Percentiles rank a stretch among this genome's conserved stretches.
Evolutionary conservation across 1,140 invertebrate genomes (phyloP).

Genomic region (Potamilus streckersoni): DNA sequence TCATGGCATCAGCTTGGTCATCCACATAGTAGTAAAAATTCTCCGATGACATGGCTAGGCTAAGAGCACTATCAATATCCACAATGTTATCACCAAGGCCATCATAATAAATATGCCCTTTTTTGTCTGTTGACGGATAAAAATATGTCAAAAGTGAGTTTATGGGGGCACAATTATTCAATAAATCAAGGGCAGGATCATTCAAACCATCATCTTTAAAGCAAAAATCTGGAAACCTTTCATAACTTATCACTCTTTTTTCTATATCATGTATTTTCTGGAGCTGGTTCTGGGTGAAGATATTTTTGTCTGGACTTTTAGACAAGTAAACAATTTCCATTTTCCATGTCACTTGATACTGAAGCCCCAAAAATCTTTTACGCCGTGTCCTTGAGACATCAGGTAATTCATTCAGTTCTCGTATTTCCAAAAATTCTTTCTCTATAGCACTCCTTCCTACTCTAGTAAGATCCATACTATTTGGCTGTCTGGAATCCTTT

Average conservation of each 20-base stretch:
- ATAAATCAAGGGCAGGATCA: conserved; percentile 40
- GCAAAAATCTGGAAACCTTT: conserved; percentile 54
- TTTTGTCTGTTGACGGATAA: conserved; percentile 48
- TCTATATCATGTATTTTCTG: conserved; percentile 54
- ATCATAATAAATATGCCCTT: conserved; percentile 47
- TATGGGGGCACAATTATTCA: conserved; percentile 52
- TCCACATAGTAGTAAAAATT: conserved; percentile 62
- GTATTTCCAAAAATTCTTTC: not conserved
- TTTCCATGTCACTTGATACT: conserved; percentile 25
- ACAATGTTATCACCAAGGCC: conserved; percentile 46
- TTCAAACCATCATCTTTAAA: conserved; percentile 35
- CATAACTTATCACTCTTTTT: conserved; percentile 46
- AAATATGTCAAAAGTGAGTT: conserved; percentile 62
- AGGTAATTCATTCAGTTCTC: not conserved
- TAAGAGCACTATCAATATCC: conserved; percentile 53
- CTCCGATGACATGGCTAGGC: conserved; percentile 55
- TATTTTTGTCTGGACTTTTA: conserved; percentile 44
- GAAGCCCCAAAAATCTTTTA: conserved; percentile 14
- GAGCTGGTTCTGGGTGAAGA: conserved; percentile 56
- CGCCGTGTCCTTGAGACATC: not conserved
- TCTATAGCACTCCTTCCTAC: not conserved
- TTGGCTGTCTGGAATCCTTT: not conserved
- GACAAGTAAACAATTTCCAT: conserved; percentile 36
- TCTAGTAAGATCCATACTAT: not conserved
- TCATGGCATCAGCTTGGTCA: conserved; percentile 53